Percentiles rank a stretch among this genome's conserved stretches.
Evolutionary conservation across 2,797 vertebrate genomes (phyloP).

Genomic region (Diplodus puntazzo): DNA sequence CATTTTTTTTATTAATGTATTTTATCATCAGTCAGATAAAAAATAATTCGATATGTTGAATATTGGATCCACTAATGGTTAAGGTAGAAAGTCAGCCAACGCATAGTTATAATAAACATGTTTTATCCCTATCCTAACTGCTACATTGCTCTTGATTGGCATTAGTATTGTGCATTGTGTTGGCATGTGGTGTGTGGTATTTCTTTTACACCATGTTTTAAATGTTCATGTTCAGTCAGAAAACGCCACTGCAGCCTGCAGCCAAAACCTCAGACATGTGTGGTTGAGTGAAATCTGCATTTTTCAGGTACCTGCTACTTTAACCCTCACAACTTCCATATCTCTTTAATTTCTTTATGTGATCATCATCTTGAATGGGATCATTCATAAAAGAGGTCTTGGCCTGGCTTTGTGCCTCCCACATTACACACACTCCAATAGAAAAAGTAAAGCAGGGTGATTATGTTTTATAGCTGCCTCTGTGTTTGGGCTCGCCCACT

Average conservation of each 20-base stretch:
- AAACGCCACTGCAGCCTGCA: neutral
- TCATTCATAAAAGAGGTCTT: slow-evolving; percentile 17
- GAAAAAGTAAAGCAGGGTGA: slow-evolving; percentile 6
- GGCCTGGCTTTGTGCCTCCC: neutral
- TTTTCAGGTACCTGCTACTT: slow-evolving; percentile 15
- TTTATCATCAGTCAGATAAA: too few relatives aligned
- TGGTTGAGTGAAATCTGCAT: neutral
- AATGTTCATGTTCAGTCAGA: neutral
- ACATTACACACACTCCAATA: slow-evolving; percentile 14
- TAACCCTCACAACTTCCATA: neutral
- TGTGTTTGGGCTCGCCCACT: slow-evolving; percentile 14
- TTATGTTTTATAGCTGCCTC: slow-evolving; percentile 17
- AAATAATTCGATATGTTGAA: too few relatives aligned
- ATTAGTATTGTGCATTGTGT: too few relatives aligned
- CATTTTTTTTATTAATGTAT: too few relatives aligned
- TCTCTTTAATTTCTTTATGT: slow-evolving; percentile 17
- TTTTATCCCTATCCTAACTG: too few relatives aligned
- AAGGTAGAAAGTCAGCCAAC: too few relatives aligned
- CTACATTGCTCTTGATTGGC: neutral
- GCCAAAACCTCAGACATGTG: neutral
- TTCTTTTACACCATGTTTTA: neutral
- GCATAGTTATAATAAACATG: too few relatives aligned
- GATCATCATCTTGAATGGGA: slow-evolving; percentile 17
- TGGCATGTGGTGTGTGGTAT: neutral
- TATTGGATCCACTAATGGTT: too few relatives aligned